These are phyloP conservation scores for Hypomesus transpacificus DNA, from an alignment of 2,113 vertebrate genomes.

Conservation along the genomic window DNA sequence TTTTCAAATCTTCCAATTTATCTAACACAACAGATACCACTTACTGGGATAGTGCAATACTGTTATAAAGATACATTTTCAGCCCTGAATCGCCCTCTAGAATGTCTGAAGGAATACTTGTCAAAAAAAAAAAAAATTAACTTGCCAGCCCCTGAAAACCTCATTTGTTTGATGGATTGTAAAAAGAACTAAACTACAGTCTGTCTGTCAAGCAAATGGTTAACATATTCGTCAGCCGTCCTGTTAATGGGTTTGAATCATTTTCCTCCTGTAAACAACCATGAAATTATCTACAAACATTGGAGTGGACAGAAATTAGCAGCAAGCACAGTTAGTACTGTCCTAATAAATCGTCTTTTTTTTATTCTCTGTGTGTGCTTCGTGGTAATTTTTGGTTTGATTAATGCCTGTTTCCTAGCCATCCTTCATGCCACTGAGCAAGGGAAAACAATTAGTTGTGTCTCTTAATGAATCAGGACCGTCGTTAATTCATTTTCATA, in stretches of 20 bases:
- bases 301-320: conserved; percentile 23
- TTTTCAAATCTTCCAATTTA: neutral
- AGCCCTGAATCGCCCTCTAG: neutral
- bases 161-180: neutral
- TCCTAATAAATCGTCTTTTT: conserved; percentile 14
- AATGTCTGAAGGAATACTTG: neutral
- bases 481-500: conserved; percentile 48
- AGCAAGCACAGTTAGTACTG: conserved; percentile 1
- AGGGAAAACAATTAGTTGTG: conserved; percentile 51
- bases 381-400: conserved; percentile 40
- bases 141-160: too few species aligned
- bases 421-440: conserved; percentile 32
- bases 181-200: conserved; percentile 1
- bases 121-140: neutral
- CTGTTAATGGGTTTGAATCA: conserved; percentile 27
- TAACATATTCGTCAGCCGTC: neutral
- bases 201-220: neutral
- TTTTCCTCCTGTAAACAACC: conserved; percentile 32
- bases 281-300: conserved; percentile 23
- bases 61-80: too few species aligned
- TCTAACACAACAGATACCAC: neutral
- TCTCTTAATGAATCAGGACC: conserved; percentile 46
- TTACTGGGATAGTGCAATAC: too few species aligned
- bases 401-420: conserved; percentile 36
- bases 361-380: conserved; percentile 13